Base-by-base conservation (phyloP, 2,888 invertebrate species). In the Ornithoptera alexandrae region DNA sequence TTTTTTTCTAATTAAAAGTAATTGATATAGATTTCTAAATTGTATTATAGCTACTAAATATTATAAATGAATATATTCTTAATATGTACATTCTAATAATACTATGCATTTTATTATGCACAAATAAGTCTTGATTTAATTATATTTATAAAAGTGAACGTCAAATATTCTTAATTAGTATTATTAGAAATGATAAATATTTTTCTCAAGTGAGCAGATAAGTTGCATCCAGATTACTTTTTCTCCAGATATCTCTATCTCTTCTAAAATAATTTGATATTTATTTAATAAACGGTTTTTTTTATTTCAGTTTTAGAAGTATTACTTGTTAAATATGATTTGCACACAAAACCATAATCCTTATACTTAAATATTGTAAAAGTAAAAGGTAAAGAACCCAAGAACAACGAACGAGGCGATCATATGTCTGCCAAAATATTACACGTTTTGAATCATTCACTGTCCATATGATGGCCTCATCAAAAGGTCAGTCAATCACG, bases 401-500 rank as follows among this genome's bases (percentile, higher is more conserved):
- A 57, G 1, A 20, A 56, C n/a, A 56, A 20, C 18, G 6, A 10
- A 56, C 50, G 53, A 61, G 22, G 4, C 36, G 68, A 17, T 68
- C 50, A 30, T 15, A 7, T n/a, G n/a, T 46, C 36, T 59, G 56
- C 57, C 57, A 62, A 53, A 42, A 42, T 66, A 53, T 67, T 36
- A 63, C 53, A 39, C 6, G 63, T 53, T 59, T 70, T 60, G 42
- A 62, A 66, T 69, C 53, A 60, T 24, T 56, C 50, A 42, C 59
- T n/a, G 36, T 61, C 50, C 60, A 65, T 56, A 61, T 61, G 63
- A 60, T 69, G 63, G 60, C 68, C 69, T 60, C 69, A 63, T 36
- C 66, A 30, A 63, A 72, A 69, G 72, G 74, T 68, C 71, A 58
- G 53, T 58, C 57, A 36, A 68, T 68, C 73, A 72, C 71, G 72